Conservation (phyloP, 1,140 invertebrate genomes). For the Chrysopa pallens region DNA sequence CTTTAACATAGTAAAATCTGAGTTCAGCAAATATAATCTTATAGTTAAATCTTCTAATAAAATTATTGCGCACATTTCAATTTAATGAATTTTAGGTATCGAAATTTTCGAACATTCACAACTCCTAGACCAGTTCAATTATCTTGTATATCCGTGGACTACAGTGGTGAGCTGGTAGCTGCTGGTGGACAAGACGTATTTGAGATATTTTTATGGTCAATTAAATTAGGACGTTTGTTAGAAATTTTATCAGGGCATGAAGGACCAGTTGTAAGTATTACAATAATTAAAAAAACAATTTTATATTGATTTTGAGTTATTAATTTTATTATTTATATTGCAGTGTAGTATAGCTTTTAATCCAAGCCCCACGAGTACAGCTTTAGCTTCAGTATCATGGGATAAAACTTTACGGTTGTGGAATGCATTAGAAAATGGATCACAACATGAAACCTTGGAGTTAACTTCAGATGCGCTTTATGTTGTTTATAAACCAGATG, state of each 20-base stretch:
- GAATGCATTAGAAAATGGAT: slow-evolving; percentile 70
- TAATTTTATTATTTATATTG: slow-evolving; percentile 1
- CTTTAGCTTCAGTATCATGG: slow-evolving; percentile 80
- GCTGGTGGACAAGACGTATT: slow-evolving; percentile 88
- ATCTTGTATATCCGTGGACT: slow-evolving; percentile 75
- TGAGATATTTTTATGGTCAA: slow-evolving; percentile 89
- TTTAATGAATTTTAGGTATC: slow-evolving; percentile 56
- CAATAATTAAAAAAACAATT: background rate
- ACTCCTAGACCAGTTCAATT: slow-evolving; percentile 83
- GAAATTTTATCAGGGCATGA: slow-evolving; percentile 87
- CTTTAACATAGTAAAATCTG: too few relatives aligned
- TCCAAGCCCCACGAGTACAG: slow-evolving; percentile 46
- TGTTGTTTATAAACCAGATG: slow-evolving; percentile 74
- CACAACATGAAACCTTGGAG: slow-evolving; percentile 64
- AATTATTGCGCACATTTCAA: too few relatives aligned
- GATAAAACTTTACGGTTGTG: slow-evolving; percentile 84
- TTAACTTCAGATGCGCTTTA: slow-evolving; percentile 66
- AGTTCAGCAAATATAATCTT: too few relatives aligned
- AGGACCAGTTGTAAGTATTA: slow-evolving; percentile 59
- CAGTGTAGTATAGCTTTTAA: slow-evolving; percentile 50
- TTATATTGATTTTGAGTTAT: background rate
- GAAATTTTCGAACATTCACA: slow-evolving; percentile 92
- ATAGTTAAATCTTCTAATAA: too few relatives aligned
- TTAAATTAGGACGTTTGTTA: slow-evolving; percentile 76
- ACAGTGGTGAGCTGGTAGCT: slow-evolving; percentile 76